These are phyloP conservation scores for Sminthurides aquaticus DNA, from an alignment of 2,888 invertebrate species.

Conservation along the genomic window DNA sequence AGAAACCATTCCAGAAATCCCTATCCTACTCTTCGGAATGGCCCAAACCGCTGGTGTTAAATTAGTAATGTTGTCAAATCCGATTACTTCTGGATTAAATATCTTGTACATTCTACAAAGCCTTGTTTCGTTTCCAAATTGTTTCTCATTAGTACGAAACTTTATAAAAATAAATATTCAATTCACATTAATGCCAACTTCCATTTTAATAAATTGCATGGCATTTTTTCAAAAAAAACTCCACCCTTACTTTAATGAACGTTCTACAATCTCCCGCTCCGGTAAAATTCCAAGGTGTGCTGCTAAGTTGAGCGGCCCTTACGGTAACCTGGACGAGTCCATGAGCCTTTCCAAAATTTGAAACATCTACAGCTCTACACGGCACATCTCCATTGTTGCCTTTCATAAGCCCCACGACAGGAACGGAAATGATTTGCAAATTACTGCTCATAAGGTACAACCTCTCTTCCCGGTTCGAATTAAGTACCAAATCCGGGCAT, in stretches of 20 bases:
- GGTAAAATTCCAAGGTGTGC: constrained; percentile 12
- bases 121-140: constrained; percentile 6
- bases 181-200: neutral
- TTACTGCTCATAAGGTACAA: constrained; percentile 7
- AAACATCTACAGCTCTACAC: constrained; percentile 6
- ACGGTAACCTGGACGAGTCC: constrained; percentile 3
- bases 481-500: constrained; percentile 8
- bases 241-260: constrained; percentile 16
- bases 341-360: neutral
- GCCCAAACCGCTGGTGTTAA: constrained; percentile 10
- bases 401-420: neutral
- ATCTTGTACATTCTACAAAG: constrained; percentile 19
- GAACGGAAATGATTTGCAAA: constrained; percentile 9
- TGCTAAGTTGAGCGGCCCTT: constrained; percentile 8
- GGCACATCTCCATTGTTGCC: constrained; percentile 11
- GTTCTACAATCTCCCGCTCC: constrained; percentile 5
- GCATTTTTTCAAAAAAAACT: neutral
- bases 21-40: neutral
- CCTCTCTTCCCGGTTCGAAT: constrained; percentile 10
- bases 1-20: neutral
- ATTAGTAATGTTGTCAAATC: constrained; percentile 2
- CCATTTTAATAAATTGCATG: neutral
- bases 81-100: constrained; percentile 2
- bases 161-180: neutral
- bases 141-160: constrained; percentile 7